A percentile compares a stretch with the other conserved stretches of the same genome.
phyloP scores from a whole-genome alignment of 1,140 invertebrate genomes.

The Colletes latitarsis region DNA sequence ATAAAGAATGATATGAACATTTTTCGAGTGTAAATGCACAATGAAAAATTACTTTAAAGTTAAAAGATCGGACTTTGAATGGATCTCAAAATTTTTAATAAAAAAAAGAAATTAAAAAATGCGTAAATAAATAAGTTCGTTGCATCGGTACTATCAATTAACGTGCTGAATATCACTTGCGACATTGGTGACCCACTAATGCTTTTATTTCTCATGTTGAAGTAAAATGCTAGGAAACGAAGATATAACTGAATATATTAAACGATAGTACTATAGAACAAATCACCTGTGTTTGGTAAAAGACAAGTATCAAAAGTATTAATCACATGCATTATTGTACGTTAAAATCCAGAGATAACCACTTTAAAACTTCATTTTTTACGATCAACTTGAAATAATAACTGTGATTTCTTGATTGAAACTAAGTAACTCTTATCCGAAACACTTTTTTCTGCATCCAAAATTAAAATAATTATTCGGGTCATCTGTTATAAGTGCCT shows the following conservation, averaged over 20 bases:
- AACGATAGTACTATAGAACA: background rate
- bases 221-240: no score
- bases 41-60: background rate
- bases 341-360: no score
- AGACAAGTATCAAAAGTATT: background rate
- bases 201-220: no score
- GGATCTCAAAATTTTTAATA: background rate
- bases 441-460: background rate
- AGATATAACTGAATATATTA: no score
- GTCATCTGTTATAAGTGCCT: background rate
- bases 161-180: background rate
- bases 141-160: background rate
- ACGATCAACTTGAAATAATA: background rate
- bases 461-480: background rate
- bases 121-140: no score
- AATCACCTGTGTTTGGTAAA: background rate
- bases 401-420: no score
- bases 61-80: background rate
- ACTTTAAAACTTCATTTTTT: background rate
- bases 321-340: background rate
- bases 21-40: background rate
- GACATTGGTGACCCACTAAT: no score
- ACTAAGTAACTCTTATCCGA: background rate
- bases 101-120: background rate
- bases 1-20: conserved; percentile 17